Conservation (phyloP, 2,113 vertebrate species). For the Oceanodroma tethys region DNA sequence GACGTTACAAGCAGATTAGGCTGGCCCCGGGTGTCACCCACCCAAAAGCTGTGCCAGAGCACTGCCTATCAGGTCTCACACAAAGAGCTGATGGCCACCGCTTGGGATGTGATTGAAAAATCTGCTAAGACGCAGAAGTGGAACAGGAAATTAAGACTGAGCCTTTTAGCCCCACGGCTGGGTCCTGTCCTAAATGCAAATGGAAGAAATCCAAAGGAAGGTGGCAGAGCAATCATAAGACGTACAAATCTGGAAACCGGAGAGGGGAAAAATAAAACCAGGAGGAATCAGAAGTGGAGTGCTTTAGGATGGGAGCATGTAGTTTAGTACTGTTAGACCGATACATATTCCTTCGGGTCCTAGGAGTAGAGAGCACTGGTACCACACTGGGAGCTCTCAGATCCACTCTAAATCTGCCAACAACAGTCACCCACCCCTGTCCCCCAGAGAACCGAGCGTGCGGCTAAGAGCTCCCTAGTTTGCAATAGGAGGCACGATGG, state of each 20-base stretch:
- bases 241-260: neutral
- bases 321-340: neutral
- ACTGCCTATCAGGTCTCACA: neutral
- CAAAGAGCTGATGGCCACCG: neutral
- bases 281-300: neutral
- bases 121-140: constrained; percentile 4
- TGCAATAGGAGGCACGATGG: neutral
- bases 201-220: neutral
- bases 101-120: neutral
- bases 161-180: neutral
- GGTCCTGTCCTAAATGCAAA: neutral
- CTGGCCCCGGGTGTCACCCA: neutral
- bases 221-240: fast-evolving
- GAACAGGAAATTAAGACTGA: constrained; percentile 22
- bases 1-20: constrained; percentile 31
- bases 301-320: neutral
- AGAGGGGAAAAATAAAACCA: neutral
- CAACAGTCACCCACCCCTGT: fast-evolving
- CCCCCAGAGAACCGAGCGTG: neutral
- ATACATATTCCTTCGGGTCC: neutral
- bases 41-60: neutral
- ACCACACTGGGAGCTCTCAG: neutral
- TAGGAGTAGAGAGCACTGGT: neutral
- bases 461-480: neutral
- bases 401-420: neutral